Base-by-base conservation (phyloP, 1,140 invertebrate genomes). In the Euura saliciscinereae region DNA sequence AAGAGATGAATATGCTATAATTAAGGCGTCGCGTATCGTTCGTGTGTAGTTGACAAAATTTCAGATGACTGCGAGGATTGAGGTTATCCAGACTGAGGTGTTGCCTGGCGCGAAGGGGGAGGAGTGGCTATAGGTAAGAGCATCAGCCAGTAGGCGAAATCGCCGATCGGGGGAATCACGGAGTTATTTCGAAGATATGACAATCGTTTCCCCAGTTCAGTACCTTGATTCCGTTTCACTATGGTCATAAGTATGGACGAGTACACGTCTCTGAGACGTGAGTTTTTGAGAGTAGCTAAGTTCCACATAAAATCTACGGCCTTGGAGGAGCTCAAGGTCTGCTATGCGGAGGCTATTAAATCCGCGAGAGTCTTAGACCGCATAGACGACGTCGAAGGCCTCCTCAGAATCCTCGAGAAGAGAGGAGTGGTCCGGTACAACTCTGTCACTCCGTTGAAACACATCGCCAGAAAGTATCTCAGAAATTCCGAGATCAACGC, bases 341-440 rank as follows among this genome's bases (percentile, higher is more conserved):
- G 13, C 10, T 71, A 67, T 64, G 7, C 8, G 13, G 2, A 46
- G 8, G 28, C 59, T 28, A 74, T 74, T 59, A 69, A 71, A 8
- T 74, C 73, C 2, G 71, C 68, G 13, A 43, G 73, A 45, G 43
- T 42, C n/a, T 51, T 43, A n/a, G 81, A 82, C 43, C 68, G 73
- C 2, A 81, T 85, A 43, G 78, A 75, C 7, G 66, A 80, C 68
- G 51, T 87, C 4, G 73, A 73, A 11, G 67, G 44, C 28, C 77
- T 87, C 44, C 51, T 87, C 44, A 77, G 75, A 68, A 51, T 82
- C 5, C 71, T 87, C 4, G 83, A 86, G 74, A 85, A 85, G 72
- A 74, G 84, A 4, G 73, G 76, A 66, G 44, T 74, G 67, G 44
- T 86, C 6, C 74, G 71, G 28, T 81, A 68, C 65, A 42, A 77